Evolutionary conservation across 2,888 invertebrate species (phyloP), one percentile per base, ranked within the genome.

Genomic region (Lutraria lutraria): DNA sequence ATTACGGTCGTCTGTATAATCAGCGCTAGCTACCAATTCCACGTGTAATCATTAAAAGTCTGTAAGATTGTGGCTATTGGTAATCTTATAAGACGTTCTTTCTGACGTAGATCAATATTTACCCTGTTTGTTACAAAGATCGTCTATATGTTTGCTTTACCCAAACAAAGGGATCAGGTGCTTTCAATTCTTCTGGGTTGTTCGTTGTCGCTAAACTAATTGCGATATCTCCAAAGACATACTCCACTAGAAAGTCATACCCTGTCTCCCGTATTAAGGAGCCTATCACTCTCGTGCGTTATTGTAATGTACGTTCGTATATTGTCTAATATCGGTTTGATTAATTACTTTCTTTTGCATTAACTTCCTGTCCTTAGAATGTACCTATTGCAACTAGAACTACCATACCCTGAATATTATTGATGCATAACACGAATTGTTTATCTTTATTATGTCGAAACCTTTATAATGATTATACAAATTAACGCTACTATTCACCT

Each of bases 101-200:
- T 25, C n/a, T 25, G 63, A 68, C 63, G 63, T 13, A n/a, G 25
- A 68, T 68, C n/a, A 68, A n/a, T 68, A 68, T 68, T 68, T 68
- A 68, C 63, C 63, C 25, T 25, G 63, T 68, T 56, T 68, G 63
- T 68, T 68, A 68, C n/a, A 68, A 25, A 68, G 25, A 68, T 68
- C 25, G 25, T 68, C n/a, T 68, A 25, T 25, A 25, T 68, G 63
- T 68, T 68, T n/a, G 63, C 63, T 25, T 25, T 68, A 25, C 8
- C 63, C 63, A 68, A n/a, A 68, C 63, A 68, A 68, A n/a, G 25
- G 43, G 2, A 68, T 68, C 63, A 68, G 25, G 63, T 68, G 63
- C 25, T 10, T 4, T n/a, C 63, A 68, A 25, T n/a, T 68, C 13
- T n/a, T 25, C 63, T 68, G 12, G 25, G 25, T 6, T 25, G 63